Evolutionary conservation across 92 coral and sea anemone genomes (phyloP).

Genomic region (Umimayanthus kanabou): DNA sequence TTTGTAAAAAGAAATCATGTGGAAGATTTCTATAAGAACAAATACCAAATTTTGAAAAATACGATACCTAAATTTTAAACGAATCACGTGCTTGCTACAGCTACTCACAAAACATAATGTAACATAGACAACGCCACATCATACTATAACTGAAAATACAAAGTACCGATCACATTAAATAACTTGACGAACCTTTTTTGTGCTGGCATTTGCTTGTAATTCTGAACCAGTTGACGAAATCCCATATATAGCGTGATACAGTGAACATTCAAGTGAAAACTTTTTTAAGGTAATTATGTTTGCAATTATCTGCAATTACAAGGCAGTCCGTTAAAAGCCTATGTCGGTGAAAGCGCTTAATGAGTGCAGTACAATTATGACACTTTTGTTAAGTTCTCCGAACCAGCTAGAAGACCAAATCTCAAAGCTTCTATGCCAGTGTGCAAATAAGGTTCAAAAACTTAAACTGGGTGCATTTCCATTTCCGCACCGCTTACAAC

Average conservation of each 20-base stretch:
- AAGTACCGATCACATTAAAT: not conserved
- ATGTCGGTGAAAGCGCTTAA: not conserved
- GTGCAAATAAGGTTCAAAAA: too few relatives aligned
- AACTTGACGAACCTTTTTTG: not conserved
- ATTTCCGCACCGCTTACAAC: not conserved
- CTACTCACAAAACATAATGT: not conserved
- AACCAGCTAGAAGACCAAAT: not conserved
- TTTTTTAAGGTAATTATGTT: not conserved
- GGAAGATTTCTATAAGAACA: too few relatives aligned
- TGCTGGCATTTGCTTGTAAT: not conserved
- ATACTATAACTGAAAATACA: too few relatives aligned
- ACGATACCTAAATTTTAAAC: not conserved
- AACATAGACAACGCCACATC: not conserved
- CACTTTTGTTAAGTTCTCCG: not conserved
- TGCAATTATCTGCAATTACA: not conserved
- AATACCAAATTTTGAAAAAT: not conserved
- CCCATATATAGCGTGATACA: not conserved
- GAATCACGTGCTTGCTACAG: not conserved
- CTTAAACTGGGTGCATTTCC: not conserved
- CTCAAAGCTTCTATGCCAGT: not conserved
- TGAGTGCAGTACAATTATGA: not conserved
- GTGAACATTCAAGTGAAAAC: not conserved
- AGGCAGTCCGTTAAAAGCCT: not conserved
- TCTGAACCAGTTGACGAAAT: not conserved
- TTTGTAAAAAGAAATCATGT: too few relatives aligned